These are phyloP conservation scores for Nestor notabilis DNA, from an alignment of 2,113 vertebrate genomes.

Conservation along the genomic window DNA sequence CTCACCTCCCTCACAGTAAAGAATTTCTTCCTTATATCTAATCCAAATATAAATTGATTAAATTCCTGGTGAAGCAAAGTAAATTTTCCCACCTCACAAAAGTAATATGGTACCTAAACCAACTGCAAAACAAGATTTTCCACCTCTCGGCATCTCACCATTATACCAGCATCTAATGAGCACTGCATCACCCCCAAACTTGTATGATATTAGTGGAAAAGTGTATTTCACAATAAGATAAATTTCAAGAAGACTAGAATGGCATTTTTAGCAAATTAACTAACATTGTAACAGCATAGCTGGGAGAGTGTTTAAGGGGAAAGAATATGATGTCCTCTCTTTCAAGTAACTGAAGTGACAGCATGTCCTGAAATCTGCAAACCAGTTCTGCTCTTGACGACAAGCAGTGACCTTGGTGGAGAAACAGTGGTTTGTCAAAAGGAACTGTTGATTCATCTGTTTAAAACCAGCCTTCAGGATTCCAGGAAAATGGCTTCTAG, in stretches of 20 bases:
- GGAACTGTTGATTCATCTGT: not conserved
- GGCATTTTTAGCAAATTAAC: not conserved
- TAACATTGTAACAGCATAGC: not conserved
- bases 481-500: not conserved
- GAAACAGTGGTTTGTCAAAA: not conserved
- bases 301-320: not conserved
- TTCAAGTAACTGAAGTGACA: not conserved
- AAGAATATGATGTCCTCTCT: not conserved
- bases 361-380: not conserved
- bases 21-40: not conserved
- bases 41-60: not conserved
- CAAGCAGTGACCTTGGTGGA: not conserved
- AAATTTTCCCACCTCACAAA: not conserved
- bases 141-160: not conserved
- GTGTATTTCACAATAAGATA: not conserved
- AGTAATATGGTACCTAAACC: accelerated
- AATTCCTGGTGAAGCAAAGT: not conserved
- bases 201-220: not conserved
- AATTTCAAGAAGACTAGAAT: not conserved
- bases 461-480: not conserved
- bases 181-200: not conserved
- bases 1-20: not conserved
- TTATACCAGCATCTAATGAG: not conserved
- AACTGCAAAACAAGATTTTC: not conserved
- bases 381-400: not conserved